A percentile compares a stretch with the other conserved stretches of the same genome.
phyloP scores from a whole-genome alignment of 2,888 invertebrate genomes.

The Heterodera filipjevi region DNA sequence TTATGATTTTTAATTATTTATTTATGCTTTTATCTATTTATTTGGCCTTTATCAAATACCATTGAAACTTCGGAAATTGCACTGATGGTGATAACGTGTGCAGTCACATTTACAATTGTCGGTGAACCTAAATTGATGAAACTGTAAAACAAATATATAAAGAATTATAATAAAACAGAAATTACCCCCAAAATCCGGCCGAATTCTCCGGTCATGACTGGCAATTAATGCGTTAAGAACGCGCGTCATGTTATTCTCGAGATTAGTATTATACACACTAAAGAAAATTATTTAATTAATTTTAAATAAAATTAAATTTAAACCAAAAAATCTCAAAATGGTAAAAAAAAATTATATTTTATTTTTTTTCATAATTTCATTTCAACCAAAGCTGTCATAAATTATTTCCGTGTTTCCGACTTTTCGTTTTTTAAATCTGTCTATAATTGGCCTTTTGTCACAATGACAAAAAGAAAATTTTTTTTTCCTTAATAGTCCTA shows the following conservation, averaged over 20 bases:
- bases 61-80: slow-evolving; percentile 65
- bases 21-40: not conserved
- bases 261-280: slow-evolving; percentile 39
- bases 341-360: no score
- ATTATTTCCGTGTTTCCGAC: no score
- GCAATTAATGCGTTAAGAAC: slow-evolving; percentile 60
- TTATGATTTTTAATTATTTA: not conserved
- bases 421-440: no score
- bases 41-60: slow-evolving; percentile 43
- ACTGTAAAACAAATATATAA: not conserved
- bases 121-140: slow-evolving; percentile 54
- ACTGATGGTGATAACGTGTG: slow-evolving; percentile 63
- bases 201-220: slow-evolving; percentile 62
- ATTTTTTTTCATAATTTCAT: no score
- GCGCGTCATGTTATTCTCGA: slow-evolving; percentile 50
- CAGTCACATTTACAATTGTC: slow-evolving; percentile 63
- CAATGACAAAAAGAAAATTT: no score
- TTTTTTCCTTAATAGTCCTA: no score
- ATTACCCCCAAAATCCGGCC: slow-evolving; percentile 65
- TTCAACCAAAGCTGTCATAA: no score
- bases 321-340: no score
- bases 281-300: not conserved
- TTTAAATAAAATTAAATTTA: not conserved
- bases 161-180: not conserved
- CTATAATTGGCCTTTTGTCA: no score